Percentiles rank a stretch among this genome's conserved stretches.
These are phyloP conservation scores for Pectinophora gossypiella DNA, from an alignment of 1,140 invertebrate genomes.

Conservation along the genomic window DNA sequence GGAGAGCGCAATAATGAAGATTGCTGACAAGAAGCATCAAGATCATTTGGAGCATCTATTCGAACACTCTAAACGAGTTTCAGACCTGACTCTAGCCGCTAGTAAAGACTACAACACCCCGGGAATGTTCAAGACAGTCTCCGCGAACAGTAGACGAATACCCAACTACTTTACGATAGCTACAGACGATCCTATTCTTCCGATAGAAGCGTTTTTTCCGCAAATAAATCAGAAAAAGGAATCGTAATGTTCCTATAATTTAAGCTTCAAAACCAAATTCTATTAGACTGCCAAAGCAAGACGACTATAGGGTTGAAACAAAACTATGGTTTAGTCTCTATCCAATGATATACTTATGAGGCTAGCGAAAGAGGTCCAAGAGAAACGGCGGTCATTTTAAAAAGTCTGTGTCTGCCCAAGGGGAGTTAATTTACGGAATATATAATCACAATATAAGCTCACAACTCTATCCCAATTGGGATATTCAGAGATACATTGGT, in stretches of 20 bases:
- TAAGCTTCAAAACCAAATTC: constrained; percentile 50
- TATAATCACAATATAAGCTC: no score
- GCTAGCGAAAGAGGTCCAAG: no score
- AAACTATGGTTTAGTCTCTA: background rate
- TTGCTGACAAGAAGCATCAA: constrained; percentile 64
- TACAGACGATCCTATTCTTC: constrained; percentile 78
- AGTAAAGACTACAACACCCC: constrained; percentile 77
- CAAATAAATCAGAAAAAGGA: constrained; percentile 77
- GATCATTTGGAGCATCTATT: constrained; percentile 56
- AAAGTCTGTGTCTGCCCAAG: no score
- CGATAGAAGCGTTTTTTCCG: constrained; percentile 79
- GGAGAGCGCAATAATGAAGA: constrained; percentile 76
- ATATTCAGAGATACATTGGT: no score
- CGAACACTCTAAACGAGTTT: constrained; percentile 76
- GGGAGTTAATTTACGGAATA: no score
- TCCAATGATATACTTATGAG: no score
- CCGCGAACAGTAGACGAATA: constrained; percentile 71
- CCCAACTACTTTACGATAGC: constrained; percentile 79
- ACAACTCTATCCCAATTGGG: no score
- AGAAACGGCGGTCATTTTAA: no score
- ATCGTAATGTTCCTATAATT: constrained; percentile 47
- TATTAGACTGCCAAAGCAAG: constrained; percentile 63
- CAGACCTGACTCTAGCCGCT: constrained; percentile 76
- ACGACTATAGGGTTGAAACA: background rate
- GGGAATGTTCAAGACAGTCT: constrained; percentile 74